Evolutionary conservation across 2,888 invertebrate species (phyloP).

Genomic region (Seira ritae): DNA sequence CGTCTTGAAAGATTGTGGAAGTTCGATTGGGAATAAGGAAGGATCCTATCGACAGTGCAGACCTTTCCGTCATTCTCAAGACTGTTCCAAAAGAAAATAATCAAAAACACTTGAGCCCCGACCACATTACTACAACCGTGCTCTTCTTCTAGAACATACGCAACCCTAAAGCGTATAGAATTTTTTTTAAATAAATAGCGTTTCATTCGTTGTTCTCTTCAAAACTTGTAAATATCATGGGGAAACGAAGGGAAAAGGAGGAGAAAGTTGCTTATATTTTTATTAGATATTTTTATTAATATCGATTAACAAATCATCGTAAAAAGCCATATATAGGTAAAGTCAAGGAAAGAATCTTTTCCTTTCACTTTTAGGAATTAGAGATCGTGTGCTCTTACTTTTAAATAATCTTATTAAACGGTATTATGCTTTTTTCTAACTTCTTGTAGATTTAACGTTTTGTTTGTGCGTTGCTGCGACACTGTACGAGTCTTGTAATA

Average conservation of each 20-base stretch:
- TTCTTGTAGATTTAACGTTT: neutral
- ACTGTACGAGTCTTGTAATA: neutral
- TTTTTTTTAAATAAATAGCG: neutral
- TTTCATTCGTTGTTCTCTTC: neutral
- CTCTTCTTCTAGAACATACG: neutral
- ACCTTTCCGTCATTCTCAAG: slow-evolving; percentile 37
- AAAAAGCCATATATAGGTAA: neutral
- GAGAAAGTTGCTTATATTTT: slow-evolving; percentile 42
- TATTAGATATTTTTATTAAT: slow-evolving; percentile 28
- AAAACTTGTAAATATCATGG: neutral
- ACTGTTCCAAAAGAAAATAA: slow-evolving; percentile 31
- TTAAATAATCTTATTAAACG: neutral
- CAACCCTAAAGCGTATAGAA: neutral
- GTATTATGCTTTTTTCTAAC: slow-evolving; percentile 7
- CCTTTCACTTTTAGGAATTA: slow-evolving; percentile 11
- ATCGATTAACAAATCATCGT: neutral
- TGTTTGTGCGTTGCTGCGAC: neutral
- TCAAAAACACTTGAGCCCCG: slow-evolving; percentile 6
- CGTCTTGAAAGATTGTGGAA: slow-evolving; percentile 48
- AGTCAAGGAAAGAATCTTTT: neutral
- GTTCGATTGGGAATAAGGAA: slow-evolving; percentile 58
- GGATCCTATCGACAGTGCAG: neutral
- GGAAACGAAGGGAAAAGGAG: neutral
- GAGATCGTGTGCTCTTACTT: too few relatives aligned
- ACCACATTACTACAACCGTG: too few relatives aligned